Base-by-base conservation (phyloP, 1,140 invertebrate species). In the Diorhabda elongata region DNA sequence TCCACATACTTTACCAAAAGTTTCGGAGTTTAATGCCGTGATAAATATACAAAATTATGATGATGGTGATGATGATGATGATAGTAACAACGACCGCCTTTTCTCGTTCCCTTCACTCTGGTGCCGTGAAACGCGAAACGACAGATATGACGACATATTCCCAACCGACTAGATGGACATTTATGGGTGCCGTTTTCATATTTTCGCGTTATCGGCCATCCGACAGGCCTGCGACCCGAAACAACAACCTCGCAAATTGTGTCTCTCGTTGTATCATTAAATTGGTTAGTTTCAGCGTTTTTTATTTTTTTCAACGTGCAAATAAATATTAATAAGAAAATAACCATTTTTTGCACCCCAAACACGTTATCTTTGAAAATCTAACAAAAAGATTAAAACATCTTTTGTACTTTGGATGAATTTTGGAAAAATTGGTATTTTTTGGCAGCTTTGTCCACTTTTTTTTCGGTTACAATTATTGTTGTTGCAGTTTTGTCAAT, bases 141-240 rank as follows among this genome's bases (percentile, higher is more conserved):
- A 52, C 6, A 6, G n/a, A 52, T 52, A 52, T 52, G 47, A 52
- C 47, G 47, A 52, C 47, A 52, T 52, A 52, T 52, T 52, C 47
- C 47, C 47, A 52, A n/a, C 47, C 47, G n/a, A 52, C 47, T 52
- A 52, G 47, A 52, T 52, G 47, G 47, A 52, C 47, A 52, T n/a
- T 52, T 8, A 52, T 52, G 47, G 26, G 47, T 52, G 47, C 47
- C 47, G n/a, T 52, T 52, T n/a, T 52, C 47, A n/a, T 52, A 52
- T 52, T 52, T 52, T 52, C 47, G 6, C 47, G 47, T 52, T 52
- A 52, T 52, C 47, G 47, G 47, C 47, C 47, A 52, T 52, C 47
- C 47, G 6, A 52, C 47, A 52, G 47, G 47, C 47, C 47, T 52
- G n/a, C n/a, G 47, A 52, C 6, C n/a, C 47, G 47, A 52, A n/a